Evolutionary conservation across 2,797 vertebrate genomes (phyloP), one percentile per base, ranked within the genome.

Genomic region (Enteromius mattozi): DNA sequence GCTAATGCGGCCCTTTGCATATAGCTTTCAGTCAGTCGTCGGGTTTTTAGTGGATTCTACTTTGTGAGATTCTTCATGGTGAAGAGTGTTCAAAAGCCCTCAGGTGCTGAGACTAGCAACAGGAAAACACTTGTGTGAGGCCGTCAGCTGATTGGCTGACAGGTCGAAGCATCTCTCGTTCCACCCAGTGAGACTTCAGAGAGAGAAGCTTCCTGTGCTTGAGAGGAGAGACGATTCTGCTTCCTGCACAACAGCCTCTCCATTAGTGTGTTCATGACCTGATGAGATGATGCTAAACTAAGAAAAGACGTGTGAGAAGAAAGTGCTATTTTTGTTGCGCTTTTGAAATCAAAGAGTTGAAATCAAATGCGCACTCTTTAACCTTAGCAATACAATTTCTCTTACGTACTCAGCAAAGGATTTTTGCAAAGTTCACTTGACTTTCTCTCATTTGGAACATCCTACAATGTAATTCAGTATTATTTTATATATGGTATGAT

Each of bases 101-200:
- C 40, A 47, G 63, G 71, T 72, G 19, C 81, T 56, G 63, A 79
- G 78, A 80, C 51, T 70, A 83, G 74, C 83, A 87, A 85, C 78
- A 87, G 54, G 74, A 88, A 85, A 83, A 85, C 78, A 75, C 70
- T 80, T 71, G 65, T 80, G 83, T 40, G 65, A 87, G 66, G 63
- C 81, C 49, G 45, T 69, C 78, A 72, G 78, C 78, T 87, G 78
- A 89, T 89, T 88, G 85, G 87, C 45, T 88, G 83, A 79, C 78
- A 86, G 83, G 72, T 49, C 63, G 83, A 85, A 88, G 78, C 85
- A 82, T 86, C 72, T 78, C 65, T 80, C 70, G 82, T 82, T 81
- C 69, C 74, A 70, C 82, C 76, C 80, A 85, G 66, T 69, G 75
- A 85, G 85, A 84, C 80, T 85, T 86, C 78, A 85, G 75, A 61